Percentiles rank a stretch among this genome's conserved stretches.
These are phyloP conservation scores for Leptarthrus brevirostris DNA, from an alignment of 2,888 invertebrate genomes.

Conservation along the genomic window DNA sequence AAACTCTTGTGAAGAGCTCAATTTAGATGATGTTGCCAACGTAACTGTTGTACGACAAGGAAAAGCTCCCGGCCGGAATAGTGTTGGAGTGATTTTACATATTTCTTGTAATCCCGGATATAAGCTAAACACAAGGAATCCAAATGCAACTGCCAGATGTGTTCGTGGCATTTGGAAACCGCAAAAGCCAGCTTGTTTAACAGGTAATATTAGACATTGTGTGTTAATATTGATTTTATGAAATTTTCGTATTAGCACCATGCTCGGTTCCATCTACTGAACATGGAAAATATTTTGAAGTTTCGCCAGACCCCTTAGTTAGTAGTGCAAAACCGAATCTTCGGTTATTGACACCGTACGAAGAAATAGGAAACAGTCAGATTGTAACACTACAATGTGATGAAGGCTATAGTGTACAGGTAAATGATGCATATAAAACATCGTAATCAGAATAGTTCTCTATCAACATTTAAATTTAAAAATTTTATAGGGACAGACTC, in stretches of 20 bases:
- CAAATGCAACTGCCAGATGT: conserved; percentile 83
- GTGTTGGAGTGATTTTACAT: conserved; percentile 80
- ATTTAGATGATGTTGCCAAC: conserved; percentile 63
- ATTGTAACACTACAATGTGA: conserved; percentile 81
- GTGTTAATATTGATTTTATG: too few relatives aligned
- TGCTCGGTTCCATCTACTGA: conserved; percentile 78
- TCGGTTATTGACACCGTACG: conserved; percentile 64
- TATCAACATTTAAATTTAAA: too few relatives aligned
- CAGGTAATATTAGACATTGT: conserved; percentile 70
- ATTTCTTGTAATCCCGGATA: conserved; percentile 84
- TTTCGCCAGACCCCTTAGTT: conserved; percentile 62
- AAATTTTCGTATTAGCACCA: too few relatives aligned
- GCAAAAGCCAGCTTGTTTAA: conserved; percentile 81
- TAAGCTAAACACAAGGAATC: conserved; percentile 76
- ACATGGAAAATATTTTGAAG: conserved; percentile 74
- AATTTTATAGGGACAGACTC: conserved; percentile 73
- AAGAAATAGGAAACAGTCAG: conserved; percentile 75
- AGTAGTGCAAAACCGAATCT: conserved; percentile 62
- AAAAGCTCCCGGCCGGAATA: conserved; percentile 76
- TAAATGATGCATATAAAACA: too few relatives aligned
- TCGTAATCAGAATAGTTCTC: too few relatives aligned
- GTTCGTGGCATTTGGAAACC: conserved; percentile 88
- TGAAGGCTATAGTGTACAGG: conserved; percentile 72
- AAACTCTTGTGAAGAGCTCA: conserved; percentile 74
- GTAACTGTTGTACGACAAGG: conserved; percentile 79